Evolutionary conservation across 2,888 invertebrate genomes (phyloP), one percentile per base, ranked within the genome.

Genomic region (Caenorhabditis sp.): DNA sequence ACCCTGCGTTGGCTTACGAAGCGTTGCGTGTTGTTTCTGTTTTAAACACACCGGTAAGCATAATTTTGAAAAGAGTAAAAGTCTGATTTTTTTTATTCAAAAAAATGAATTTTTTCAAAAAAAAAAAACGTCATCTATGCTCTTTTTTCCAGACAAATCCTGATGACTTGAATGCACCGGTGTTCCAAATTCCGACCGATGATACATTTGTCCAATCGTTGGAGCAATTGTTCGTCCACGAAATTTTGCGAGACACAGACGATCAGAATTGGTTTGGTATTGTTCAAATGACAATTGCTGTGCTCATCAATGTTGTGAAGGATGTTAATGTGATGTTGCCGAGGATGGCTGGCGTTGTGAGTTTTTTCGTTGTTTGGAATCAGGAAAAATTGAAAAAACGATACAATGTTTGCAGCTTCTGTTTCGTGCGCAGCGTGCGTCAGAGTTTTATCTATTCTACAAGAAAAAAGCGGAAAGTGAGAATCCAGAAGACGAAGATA

Each of bases 121-220:
- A n/a, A n/a, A n/a, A n/a, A n/a, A n/a, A n/a, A n/a, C n/a, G n/a
- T n/a, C n/a, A n/a, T n/a, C n/a, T n/a, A n/a, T 31, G 31, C 10
- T 31, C 10, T 31, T 31, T 10, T 21, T 51, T 23, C 21, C 51
- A 51, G 21, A 51, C 3, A 3, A 21, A 3, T n/a, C 8, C 51
- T 51, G 1, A 24, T 8, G 55, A 55, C 5, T 26, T 26, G 5
- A 26, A 26, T 14, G 17, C 26, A 0, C 65, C 68, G 17, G 53
- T 69, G 0, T 79, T 79, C 63, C 51, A 70, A 17, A 64, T 79
- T 63, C 68, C 73, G 4, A 59, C 53, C 2, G 68, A 64, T 21
- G 79, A 79, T 37, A 74, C 77, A 12, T 53, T 79, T 6, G 77
- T 76, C 53, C 55, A 26, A 6, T 60, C 66, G 0, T 58, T 79